Evolutionary conservation across 1,140 invertebrate genomes (phyloP).

Genomic region (Stegodyphus dumicola): DNA sequence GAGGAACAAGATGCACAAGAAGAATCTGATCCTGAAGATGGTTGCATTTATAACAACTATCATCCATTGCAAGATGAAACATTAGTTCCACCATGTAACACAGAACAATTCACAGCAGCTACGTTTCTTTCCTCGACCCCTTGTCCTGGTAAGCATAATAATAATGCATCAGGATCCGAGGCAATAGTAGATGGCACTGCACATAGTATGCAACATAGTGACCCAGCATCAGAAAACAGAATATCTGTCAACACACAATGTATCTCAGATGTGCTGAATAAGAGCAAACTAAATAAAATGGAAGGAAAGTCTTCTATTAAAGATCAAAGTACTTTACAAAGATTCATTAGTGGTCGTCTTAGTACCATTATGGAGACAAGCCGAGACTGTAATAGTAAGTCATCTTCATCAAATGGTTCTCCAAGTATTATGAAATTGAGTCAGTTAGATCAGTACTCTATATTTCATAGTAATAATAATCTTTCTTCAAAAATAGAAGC

Average conservation of each 20-base stretch:
- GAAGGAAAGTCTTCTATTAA: not conserved
- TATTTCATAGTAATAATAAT: conserved; percentile 8
- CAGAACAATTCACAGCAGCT: conserved; percentile 35
- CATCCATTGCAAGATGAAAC: conserved; percentile 22
- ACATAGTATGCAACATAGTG: too few species aligned
- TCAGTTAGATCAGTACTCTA: conserved; percentile 4
- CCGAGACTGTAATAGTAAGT: conserved; percentile 55
- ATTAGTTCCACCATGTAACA: conserved; percentile 42
- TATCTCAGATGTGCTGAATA: too few species aligned
- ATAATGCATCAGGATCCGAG: not conserved
- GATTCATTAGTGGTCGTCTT: conserved; percentile 14
- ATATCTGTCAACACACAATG: too few species aligned
- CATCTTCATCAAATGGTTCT: conserved; percentile 55
- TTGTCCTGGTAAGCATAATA: not conserved
- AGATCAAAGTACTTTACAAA: conserved; percentile 18
- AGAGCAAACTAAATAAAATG: not conserved
- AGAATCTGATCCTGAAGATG: conserved; percentile 42
- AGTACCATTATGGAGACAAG: conserved; percentile 62
- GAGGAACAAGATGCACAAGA: conserved; percentile 63
- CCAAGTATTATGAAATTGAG: conserved; percentile 17
- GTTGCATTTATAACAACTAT: not conserved
- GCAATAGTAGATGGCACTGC: not conserved
- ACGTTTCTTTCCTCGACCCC: conserved; percentile 34
- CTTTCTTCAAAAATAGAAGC: conserved; percentile 6
- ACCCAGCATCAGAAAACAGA: too few species aligned